Conservation (phyloP, 2,113 vertebrate species). For the Mugil cephalus region DNA sequence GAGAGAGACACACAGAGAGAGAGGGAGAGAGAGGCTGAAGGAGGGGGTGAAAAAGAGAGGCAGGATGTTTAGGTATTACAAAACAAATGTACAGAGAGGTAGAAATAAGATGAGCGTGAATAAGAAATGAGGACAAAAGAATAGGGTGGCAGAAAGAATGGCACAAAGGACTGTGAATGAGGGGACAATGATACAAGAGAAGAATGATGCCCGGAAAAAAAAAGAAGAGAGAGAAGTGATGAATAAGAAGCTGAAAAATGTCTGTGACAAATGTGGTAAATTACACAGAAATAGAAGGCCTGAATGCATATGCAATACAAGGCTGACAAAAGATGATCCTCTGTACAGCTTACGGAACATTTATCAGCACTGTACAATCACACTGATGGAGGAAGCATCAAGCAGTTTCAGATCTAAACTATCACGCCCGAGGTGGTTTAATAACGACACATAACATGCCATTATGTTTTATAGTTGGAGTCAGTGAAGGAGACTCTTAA, state of each 20-base stretch:
- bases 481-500: background rate
- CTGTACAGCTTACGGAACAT: background rate
- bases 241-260: background rate
- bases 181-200: background rate
- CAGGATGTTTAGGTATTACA: background rate
- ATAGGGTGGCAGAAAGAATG: background rate
- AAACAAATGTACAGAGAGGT: background rate
- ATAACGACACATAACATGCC: background rate
- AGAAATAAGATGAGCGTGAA: background rate
- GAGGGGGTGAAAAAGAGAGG: background rate
- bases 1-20: conserved; percentile 3
- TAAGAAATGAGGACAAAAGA: background rate
- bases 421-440: background rate
- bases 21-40: background rate
- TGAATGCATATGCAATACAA: background rate
- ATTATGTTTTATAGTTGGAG: conserved; percentile 16
- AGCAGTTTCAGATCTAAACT: background rate
- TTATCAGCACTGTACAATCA: background rate
- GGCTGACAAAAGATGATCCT: background rate
- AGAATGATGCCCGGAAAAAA: background rate
- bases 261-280: background rate
- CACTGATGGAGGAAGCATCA: background rate
- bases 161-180: background rate
- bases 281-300: background rate
- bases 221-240: background rate